Conservation (phyloP, 2,888 invertebrate genomes). For the Autographa gamma region DNA sequence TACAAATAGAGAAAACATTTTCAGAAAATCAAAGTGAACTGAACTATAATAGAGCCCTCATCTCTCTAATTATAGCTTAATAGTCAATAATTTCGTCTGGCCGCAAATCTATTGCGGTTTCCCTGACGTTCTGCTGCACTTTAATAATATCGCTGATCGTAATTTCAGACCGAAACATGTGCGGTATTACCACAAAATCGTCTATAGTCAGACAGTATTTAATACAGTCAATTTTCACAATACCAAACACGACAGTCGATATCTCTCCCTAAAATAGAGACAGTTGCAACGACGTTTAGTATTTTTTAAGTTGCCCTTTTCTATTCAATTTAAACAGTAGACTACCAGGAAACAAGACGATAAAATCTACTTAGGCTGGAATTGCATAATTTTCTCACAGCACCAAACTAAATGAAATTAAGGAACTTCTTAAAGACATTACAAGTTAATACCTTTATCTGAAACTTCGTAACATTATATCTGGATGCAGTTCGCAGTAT, state of each 20-base stretch:
- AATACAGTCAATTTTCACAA: background rate
- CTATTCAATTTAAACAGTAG: too few species aligned
- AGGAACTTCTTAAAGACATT: constrained; percentile 26
- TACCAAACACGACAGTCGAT: too few species aligned
- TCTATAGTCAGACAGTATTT: background rate
- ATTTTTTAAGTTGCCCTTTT: too few species aligned
- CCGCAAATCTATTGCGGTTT: constrained; percentile 42
- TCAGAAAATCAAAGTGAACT: background rate
- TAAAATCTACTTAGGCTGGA: background rate
- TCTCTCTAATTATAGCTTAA: background rate
- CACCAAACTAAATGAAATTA: constrained; percentile 13
- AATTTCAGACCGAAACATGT: background rate
- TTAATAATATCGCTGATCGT: background rate
- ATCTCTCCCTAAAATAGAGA: too few species aligned
- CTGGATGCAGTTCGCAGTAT: constrained; percentile 51
- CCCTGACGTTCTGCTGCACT: background rate
- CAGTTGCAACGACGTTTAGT: too few species aligned
- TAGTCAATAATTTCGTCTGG: constrained; percentile 30
- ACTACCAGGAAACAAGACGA: too few species aligned
- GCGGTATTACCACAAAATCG: background rate
- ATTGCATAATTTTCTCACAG: background rate
- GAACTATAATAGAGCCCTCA: background rate
- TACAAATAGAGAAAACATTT: background rate
- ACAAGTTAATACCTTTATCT: constrained; percentile 48
- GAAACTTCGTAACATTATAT: constrained; percentile 46